These are phyloP conservation scores for Apteryx mantelli DNA, from an alignment of 2,113 vertebrate genomes.

Conservation along the genomic window DNA sequence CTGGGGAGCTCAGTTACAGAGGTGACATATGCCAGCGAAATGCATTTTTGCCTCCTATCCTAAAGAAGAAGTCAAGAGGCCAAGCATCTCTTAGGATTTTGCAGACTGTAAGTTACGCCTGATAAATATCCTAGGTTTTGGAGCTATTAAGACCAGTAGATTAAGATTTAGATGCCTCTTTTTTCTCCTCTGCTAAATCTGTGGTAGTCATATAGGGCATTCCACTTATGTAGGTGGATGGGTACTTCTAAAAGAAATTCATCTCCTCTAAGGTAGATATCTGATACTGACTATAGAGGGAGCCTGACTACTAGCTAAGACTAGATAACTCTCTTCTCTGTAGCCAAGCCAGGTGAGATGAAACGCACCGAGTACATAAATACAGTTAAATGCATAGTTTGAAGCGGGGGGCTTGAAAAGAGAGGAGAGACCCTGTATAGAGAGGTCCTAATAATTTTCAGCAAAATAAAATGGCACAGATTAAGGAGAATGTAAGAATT, in stretches of 20 bases:
- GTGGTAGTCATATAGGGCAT: neutral
- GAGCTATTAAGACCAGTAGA: neutral
- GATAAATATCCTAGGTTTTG: neutral
- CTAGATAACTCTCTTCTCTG: neutral
- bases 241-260: neutral
- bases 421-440: neutral
- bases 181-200: neutral
- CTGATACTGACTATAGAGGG: conserved; percentile 32
- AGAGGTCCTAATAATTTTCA: neutral
- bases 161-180: neutral
- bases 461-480: neutral
- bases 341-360: neutral
- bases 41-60: neutral
- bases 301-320: conserved; percentile 29
- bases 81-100: neutral
- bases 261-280: neutral
- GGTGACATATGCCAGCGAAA: neutral
- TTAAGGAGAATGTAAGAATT: neutral
- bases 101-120: neutral
- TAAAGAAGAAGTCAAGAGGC: neutral
- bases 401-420: neutral
- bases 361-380: neutral
- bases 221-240: neutral
- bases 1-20: neutral
- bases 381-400: neutral